Percentiles rank a stretch among this genome's conserved stretches.
These are phyloP conservation scores for Eueremaeus valkanovi DNA, from an alignment of 2,888 invertebrate species.

Conservation along the genomic window DNA sequence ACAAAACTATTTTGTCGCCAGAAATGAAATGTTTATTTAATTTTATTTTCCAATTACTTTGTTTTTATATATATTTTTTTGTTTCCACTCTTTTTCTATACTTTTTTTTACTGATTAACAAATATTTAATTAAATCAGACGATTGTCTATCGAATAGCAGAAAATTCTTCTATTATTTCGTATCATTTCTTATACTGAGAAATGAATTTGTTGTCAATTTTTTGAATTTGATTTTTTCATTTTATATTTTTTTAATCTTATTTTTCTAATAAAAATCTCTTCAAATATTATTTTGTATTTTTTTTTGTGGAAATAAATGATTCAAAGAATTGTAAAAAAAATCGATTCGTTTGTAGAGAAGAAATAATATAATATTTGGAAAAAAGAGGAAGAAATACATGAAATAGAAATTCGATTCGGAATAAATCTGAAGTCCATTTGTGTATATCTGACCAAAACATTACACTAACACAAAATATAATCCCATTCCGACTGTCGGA, in stretches of 20 bases:
- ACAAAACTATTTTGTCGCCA: too few relatives aligned
- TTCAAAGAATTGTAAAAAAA: constrained; percentile 13
- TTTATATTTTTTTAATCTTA: neutral
- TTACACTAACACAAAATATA: neutral
- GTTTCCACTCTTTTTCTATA: too few relatives aligned
- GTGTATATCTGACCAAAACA: constrained; percentile 20
- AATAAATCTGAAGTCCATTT: constrained; percentile 17
- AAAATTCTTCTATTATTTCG: neutral
- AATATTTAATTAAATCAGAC: too few relatives aligned
- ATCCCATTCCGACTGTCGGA: neutral
- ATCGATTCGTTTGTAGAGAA: neutral
- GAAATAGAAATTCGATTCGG: neutral
- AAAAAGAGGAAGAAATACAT: neutral
- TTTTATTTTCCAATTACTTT: too few relatives aligned
- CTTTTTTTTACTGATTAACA: too few relatives aligned
- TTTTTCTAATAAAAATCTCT: neutral
- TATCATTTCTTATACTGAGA: neutral
- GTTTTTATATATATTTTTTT: too few relatives aligned
- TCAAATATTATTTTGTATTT: neutral
- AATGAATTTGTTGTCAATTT: neutral
- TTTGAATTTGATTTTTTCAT: neutral
- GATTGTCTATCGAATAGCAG: neutral
- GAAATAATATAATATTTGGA: neutral
- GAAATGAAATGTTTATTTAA: neutral
- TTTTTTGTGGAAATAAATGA: neutral